phyloP scores from a whole-genome alignment of 2,888 invertebrate genomes.

The Polietes domitor region DNA sequence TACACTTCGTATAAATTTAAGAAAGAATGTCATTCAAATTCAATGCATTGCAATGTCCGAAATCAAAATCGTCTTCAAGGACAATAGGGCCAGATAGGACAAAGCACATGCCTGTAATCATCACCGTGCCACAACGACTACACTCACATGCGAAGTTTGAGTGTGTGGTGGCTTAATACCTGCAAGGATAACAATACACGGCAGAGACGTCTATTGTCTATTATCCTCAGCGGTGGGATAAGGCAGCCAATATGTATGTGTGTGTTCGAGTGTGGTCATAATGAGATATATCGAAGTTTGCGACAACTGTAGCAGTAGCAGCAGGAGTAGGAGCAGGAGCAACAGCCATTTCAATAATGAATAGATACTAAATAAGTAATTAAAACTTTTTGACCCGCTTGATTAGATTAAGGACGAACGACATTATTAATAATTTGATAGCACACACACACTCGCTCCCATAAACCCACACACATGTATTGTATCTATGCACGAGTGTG shows the following conservation, averaged over 20 bases:
- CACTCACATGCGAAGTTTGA: not conserved
- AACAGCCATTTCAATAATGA: conserved; percentile 37
- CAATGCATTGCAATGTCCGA: too few relatives aligned
- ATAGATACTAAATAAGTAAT: conserved; percentile 58
- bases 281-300: not conserved
- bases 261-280: not conserved
- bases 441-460: not conserved
- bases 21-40: too few relatives aligned
- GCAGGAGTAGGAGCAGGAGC: not conserved
- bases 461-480: not conserved
- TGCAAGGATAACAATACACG: not conserved
- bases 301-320: not conserved
- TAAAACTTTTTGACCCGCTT: conserved; percentile 57
- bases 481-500: too few relatives aligned
- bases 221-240: too few relatives aligned
- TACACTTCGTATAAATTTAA: too few relatives aligned
- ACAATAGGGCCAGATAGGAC: too few relatives aligned
- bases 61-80: too few relatives aligned
- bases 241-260: too few relatives aligned
- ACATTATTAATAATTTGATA: conserved; percentile 53
- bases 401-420: conserved; percentile 56
- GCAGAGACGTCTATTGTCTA: too few relatives aligned
- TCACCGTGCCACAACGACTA: too few relatives aligned
- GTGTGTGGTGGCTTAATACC: not conserved
- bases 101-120: too few relatives aligned